Evolutionary conservation across 2,888 invertebrate genomes (phyloP), one percentile per base, ranked within the genome.

Genomic region (Latrodectus hesperus): DNA sequence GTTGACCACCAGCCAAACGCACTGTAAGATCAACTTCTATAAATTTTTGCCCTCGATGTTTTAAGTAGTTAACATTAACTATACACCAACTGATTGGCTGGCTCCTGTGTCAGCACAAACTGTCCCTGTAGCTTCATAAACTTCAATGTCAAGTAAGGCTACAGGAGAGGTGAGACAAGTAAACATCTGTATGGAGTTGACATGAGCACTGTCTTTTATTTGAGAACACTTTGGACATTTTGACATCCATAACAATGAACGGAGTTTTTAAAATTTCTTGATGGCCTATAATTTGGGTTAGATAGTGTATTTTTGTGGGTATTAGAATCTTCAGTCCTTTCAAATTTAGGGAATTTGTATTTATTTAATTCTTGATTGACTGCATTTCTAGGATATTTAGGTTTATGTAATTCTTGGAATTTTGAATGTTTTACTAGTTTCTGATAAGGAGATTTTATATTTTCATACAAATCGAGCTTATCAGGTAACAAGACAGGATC

Each of bases 381-480:
- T n/a, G n/a, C 11, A 16, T 51, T 51, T 72, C 52, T 51, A 8
- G 52, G 17, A 17, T 14, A 51, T 49, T n/a, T 14, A 16, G 72
- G 51, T 51, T 72, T 72, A 10, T 72, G 9, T 16, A 9, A 16
- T 17, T 49, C 14, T 51, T 11, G 4, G 9, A 16, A 51, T 51
- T 72, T 72, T 2, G 51, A 0, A 51, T 5, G 71, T 38, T 71
- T 49, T n/a, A 51, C 16, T 49, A 49, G 0, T 72, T 72, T 51
- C 11, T 51, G n/a, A 51, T 14, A 72, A 72, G 72, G 51, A 8
- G 72, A 4, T n/a, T 72, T 72, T n/a, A 72, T 52, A 17, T 72
- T 38, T 72, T 72, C 52, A 72, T 72, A 72, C n/a, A n/a, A 72
- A 16, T 72, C 72, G n/a, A 72, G 3, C n/a, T 72, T 77, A 38